Base-by-base conservation (phyloP, 2,113 vertebrate species). In the Calidris pugnax region DNA sequence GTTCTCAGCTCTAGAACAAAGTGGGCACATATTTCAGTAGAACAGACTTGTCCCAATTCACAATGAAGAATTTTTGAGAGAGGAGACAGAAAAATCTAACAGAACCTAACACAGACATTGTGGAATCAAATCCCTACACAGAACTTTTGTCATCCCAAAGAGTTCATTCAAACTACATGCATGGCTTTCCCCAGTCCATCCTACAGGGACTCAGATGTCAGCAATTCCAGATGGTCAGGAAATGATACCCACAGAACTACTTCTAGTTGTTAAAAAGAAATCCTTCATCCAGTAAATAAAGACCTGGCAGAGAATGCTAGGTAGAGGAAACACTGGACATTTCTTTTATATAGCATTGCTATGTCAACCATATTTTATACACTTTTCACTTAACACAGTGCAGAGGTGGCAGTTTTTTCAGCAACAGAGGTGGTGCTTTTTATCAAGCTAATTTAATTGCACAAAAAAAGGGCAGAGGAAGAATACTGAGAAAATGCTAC, bases 311-410 rank as follows among this genome's bases (percentile, higher is more conserved):
- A 67, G 11, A 62, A 74, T 9, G 23, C 10, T 56, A 37, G 20
- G 15, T 55, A 37, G 30, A 51, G 51, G 50, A 76, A 51, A 78
- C 21, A 33, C 22, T 2, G 2, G 3, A 12, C 20, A 15, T 12
- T 80, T 39, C 53, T 53, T 21, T 8, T 68, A 30, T 30, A 39
- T n/a, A 87, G 39, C 48, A 27, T 27, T 79, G 47, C 28, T 43
- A 28, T 19, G 13, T 5, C 9, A 3, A 28, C 7, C 14, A 3
- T 2, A 57, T 63, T 33, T 45, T 73, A 57, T 4, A 4, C 0
- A 1, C 28, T 68, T 23, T 43, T 53, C 23, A 30, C 43, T 43
- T 13, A 23, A 28, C 37, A 48, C 16, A 55, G 55, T 59, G 32
- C 57, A 88, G 51, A 75, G 72, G 28, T 33, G 28, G 18, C n/a